Conservation (phyloP, 1,140 invertebrate species). For the Trinorchestia longiramus region DNA sequence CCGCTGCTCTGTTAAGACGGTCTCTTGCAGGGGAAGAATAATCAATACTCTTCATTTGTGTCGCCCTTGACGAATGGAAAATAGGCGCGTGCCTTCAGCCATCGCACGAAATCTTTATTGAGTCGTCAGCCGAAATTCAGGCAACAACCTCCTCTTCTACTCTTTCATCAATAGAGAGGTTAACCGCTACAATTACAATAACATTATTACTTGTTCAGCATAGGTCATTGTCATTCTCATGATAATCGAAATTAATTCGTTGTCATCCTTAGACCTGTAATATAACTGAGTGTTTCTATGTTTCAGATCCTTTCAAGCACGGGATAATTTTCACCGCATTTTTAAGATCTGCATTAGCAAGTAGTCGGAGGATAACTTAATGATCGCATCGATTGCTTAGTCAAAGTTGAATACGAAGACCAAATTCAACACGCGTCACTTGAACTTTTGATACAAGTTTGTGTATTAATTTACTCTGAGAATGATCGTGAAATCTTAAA, state of each 20-base stretch:
- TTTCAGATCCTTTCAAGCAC: neutral
- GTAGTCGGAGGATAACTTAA: neutral
- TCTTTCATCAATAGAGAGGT: neutral
- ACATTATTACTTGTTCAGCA: neutral
- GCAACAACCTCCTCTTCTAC: neutral
- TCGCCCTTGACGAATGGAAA: neutral
- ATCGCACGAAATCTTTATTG: neutral
- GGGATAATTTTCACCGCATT: neutral
- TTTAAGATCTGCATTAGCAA: neutral
- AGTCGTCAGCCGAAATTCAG: neutral
- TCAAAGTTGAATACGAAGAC: neutral
- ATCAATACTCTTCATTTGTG: slow-evolving; percentile 1
- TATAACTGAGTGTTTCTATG: neutral
- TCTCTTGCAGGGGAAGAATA: neutral
- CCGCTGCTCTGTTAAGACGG: neutral
- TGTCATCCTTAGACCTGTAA: neutral
- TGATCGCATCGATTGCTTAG: neutral
- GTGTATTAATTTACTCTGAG: neutral
- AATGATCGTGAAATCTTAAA: neutral
- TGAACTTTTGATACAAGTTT: neutral
- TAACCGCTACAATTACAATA: neutral
- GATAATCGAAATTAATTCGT: neutral
- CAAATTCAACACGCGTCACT: neutral
- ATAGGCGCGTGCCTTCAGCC: neutral
- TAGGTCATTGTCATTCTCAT: neutral